Percentiles rank a stretch among this genome's conserved stretches.
These are phyloP conservation scores for Acrobasis suavella DNA, from an alignment of 2,888 invertebrate species.

Conservation along the genomic window DNA sequence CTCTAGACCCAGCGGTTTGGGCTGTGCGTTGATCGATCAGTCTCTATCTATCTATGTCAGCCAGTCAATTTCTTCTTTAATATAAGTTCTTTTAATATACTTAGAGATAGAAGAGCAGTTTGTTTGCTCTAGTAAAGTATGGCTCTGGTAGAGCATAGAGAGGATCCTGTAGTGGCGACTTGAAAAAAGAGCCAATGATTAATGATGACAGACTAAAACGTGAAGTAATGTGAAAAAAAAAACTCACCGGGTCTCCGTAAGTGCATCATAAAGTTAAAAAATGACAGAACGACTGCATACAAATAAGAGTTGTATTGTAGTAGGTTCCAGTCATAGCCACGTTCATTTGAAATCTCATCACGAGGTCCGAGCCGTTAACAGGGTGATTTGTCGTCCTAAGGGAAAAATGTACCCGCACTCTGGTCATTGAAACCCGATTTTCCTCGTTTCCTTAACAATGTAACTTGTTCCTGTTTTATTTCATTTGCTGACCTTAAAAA, in stretches of 20 bases:
- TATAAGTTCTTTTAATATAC: too few species aligned
- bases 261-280: background rate
- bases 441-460: background rate
- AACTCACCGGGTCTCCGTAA: background rate
- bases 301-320: background rate
- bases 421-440: conserved; percentile 13
- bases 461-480: background rate
- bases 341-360: conserved; percentile 40
- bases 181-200: too few species aligned
- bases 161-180: too few species aligned
- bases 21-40: too few species aligned
- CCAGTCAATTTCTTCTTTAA: too few species aligned
- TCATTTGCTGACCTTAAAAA: background rate
- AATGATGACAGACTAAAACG: too few species aligned
- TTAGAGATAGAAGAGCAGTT: too few species aligned
- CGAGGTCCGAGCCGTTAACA: conserved; percentile 41
- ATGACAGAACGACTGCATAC: background rate
- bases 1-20: too few species aligned
- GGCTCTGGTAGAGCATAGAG: too few species aligned
- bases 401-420: conserved; percentile 38
- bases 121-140: too few species aligned
- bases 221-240: background rate
- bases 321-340: background rate
- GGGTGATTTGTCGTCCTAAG: conserved; percentile 47
- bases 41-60: too few species aligned